phyloP scores from a whole-genome alignment of 2,113 vertebrate genomes.

The Alethe castanea region DNA sequence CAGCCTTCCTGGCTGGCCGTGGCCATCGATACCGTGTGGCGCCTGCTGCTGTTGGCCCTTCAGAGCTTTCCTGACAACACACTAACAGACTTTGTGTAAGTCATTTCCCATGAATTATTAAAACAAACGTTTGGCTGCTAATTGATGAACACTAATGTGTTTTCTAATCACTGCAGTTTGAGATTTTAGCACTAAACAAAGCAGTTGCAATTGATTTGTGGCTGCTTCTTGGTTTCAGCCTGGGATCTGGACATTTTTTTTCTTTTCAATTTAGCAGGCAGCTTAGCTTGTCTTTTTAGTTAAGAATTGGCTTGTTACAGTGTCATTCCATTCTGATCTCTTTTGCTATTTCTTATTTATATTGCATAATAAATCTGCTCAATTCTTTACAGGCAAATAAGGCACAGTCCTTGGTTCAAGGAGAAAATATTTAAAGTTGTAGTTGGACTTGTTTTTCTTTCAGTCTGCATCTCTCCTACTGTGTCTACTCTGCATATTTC shows the following conservation, averaged over 20 bases:
- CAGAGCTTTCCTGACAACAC: conserved; percentile 86
- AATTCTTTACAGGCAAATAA: background rate
- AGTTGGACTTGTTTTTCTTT: background rate
- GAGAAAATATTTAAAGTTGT: conserved; percentile 28
- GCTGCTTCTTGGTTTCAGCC: conserved; percentile 75
- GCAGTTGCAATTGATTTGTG: conserved; percentile 92
- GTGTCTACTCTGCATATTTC: background rate
- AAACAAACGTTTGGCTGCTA: conserved; percentile 93
- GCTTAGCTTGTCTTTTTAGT: conserved; percentile 70
- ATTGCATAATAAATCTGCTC: conserved; percentile 40
- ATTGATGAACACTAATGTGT: conserved; percentile 99
- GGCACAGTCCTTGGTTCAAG: conserved; percentile 43
- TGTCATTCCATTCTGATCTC: conserved; percentile 29
- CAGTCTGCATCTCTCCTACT: background rate
- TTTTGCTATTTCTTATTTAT: background rate
- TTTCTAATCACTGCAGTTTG: conserved; percentile 99
- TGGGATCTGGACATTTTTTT: conserved; percentile 13
- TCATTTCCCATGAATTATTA: conserved; percentile 98
- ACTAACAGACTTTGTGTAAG: conserved; percentile 89
- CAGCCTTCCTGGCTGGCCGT: conserved; percentile 90
- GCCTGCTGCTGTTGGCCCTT: conserved; percentile 90
- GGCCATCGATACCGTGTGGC: conserved; percentile 91
- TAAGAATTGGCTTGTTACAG: conserved; percentile 65
- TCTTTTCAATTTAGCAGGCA: conserved; percentile 69
- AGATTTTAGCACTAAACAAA: conserved; percentile 98